Evolutionary conservation across 2,113 vertebrate genomes (phyloP), one percentile per base, ranked within the genome.

Genomic region (Lepisosteus oculatus): DNA sequence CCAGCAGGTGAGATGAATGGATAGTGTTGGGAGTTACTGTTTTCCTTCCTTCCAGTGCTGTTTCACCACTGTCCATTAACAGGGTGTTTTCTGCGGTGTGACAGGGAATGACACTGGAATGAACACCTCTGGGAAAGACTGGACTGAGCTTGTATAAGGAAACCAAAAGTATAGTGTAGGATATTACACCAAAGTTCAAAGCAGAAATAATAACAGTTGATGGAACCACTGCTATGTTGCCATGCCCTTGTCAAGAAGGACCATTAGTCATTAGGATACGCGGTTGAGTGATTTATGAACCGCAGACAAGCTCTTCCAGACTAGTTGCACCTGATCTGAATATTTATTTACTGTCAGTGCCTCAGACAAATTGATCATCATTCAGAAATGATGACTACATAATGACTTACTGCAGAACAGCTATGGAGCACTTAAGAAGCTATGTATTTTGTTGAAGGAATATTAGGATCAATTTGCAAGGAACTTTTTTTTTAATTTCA

Each of bases 201-300:
- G 56, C 56, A 59, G 3, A 59, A 59, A 59, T 59, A 59, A 59
- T 59, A 59, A 59, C 56, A 59, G 56, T 59, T 12, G 7, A 59
- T 14, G 56, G 2, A 59, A 13, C 56, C 56, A 59, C 8, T 59
- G 56, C 11, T 59, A 59, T 15, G 62, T 64, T 29, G 47, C 47
- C 11, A 3, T 54, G 47, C 66, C 44, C 66, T 54, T 47, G 9
- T 68, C n/a, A 54, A 55, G 66, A 17, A 51, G 66, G n/a, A 15
- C 11, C 45, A 64, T 54, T 54, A 51, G 66, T 68, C 44, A 68
- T 17, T 12, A 13, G 62, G 62, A 64, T 13, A 6, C 55, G n/a
- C n/a, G n/a, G 44, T 55, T 54, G 45, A 54, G 66, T 68, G 66
- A 68, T 68, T 3, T 54, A 68, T 68, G 66, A 55, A 68, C n/a